Evolutionary conservation across 2,888 invertebrate species (phyloP).

Genomic region (Pyrocoelia pectoralis): DNA sequence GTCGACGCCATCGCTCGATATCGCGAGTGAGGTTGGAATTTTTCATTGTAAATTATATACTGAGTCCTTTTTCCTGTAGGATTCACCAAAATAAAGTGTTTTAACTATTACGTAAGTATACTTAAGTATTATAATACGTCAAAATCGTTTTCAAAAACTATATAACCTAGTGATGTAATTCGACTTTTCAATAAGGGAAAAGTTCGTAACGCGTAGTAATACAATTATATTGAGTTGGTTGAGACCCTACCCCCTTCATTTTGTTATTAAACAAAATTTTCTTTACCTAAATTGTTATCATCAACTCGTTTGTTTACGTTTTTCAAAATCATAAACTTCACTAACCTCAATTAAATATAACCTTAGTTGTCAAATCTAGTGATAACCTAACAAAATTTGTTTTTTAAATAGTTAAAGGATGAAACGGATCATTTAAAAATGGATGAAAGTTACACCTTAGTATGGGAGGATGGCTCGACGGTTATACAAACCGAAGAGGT

Average conservation of each 20-base stretch:
- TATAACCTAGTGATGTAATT: constrained; percentile 54
- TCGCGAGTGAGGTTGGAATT: constrained; percentile 57
- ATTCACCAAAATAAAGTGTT: constrained; percentile 16
- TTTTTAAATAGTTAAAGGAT: constrained; percentile 8
- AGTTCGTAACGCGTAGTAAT: constrained; percentile 49
- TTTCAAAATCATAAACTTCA: constrained; percentile 55
- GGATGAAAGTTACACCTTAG: constrained; percentile 56
- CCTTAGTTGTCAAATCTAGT: constrained; percentile 59
- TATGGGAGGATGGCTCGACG: constrained; percentile 57
- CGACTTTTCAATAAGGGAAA: constrained; percentile 50
- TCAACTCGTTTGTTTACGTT: constrained; percentile 56
- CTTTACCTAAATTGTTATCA: constrained; percentile 5
- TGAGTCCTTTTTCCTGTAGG: constrained; percentile 46
- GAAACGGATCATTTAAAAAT: constrained; percentile 37
- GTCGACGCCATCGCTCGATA: constrained; percentile 56
- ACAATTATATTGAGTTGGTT: constrained; percentile 20
- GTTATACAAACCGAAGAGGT: constrained; percentile 62
- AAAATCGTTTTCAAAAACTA: not conserved
- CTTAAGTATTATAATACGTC: not conserved
- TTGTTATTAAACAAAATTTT: not conserved
- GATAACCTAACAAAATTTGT: constrained; percentile 49
- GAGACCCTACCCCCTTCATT: not conserved
- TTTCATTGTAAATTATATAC: constrained; percentile 50
- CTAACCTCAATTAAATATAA: constrained; percentile 61
- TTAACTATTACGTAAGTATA: not conserved